These are phyloP conservation scores for Arctia plantaginis DNA, from an alignment of 2,888 invertebrate species.

Conservation along the genomic window DNA sequence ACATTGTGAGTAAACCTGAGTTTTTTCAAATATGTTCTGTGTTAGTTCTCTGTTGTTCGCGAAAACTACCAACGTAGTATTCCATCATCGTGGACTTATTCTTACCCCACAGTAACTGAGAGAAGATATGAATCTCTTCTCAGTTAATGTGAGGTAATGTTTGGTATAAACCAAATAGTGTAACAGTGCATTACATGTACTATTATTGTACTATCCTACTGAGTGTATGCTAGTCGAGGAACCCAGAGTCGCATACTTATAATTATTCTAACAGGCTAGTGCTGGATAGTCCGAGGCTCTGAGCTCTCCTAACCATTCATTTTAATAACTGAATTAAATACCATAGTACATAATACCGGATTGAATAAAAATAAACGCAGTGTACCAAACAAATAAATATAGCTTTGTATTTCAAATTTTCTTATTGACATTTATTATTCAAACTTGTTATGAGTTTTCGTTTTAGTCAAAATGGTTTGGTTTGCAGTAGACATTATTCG, in stretches of 20 bases:
- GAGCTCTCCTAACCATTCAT: neutral
- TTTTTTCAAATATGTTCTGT: neutral
- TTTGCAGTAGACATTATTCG: neutral
- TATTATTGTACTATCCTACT: neutral
- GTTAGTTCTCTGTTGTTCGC: neutral
- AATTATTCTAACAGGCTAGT: neutral
- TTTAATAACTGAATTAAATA: no score
- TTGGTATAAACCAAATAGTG: neutral
- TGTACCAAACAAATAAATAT: neutral
- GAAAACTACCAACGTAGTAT: neutral
- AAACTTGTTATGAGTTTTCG: constrained; percentile 6
- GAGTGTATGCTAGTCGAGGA: neutral
- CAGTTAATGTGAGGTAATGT: no score
- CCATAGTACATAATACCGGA: neutral
- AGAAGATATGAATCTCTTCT: no score
- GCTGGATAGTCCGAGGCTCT: neutral
- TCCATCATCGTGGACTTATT: no score
- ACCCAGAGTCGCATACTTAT: neutral
- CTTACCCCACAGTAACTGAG: no score
- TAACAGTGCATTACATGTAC: neutral
- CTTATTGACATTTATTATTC: neutral
- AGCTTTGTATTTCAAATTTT: neutral
- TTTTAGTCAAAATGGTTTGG: neutral
- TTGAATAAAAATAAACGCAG: neutral
- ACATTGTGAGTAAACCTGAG: neutral